Evolutionary conservation across 2,113 vertebrate genomes (phyloP).

Genomic region (Ardeotis arabs): DNA sequence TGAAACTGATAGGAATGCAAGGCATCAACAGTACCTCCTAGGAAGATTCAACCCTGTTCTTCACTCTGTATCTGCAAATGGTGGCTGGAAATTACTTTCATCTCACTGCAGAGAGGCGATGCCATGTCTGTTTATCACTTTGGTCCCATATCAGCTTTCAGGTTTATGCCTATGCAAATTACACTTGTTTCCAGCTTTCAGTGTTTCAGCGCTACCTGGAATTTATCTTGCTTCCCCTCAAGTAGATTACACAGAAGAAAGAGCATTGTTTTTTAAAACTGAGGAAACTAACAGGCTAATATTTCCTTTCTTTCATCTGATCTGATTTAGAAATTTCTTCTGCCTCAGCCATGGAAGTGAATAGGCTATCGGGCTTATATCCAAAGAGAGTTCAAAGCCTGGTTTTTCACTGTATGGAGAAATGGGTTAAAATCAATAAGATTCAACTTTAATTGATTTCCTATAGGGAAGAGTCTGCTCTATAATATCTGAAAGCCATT

Average conservation of each 20-base stretch:
- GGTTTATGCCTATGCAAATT: not conserved
- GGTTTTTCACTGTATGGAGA: not conserved
- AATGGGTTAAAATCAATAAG: constrained; percentile 56
- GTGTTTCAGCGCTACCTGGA: not conserved
- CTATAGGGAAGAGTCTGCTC: constrained; percentile 35
- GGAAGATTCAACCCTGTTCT: not conserved
- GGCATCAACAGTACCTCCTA: not conserved
- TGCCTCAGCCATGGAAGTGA: not conserved
- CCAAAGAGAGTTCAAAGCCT: constrained; percentile 32
- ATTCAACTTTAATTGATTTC: constrained; percentile 69
- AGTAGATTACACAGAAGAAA: not conserved
- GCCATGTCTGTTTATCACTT: not conserved
- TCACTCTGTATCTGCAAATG: not conserved
- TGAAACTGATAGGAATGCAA: not conserved
- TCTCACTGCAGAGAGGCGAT: not conserved
- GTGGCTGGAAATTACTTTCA: not conserved
- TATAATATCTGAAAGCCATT: constrained; percentile 53
- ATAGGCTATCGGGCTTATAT: not conserved
- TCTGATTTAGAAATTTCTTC: constrained; percentile 38
- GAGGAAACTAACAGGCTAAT: not conserved
- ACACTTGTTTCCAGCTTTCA: not conserved
- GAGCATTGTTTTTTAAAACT: constrained; percentile 20
- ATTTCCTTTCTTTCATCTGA: constrained; percentile 50
- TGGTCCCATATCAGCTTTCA: not conserved
- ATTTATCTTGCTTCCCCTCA: not conserved